A percentile compares a stretch with the other conserved stretches of the same genome.
These are phyloP conservation scores for Linhomoeus sp. DNA, from an alignment of 2,888 invertebrate genomes.

Conservation along the genomic window DNA sequence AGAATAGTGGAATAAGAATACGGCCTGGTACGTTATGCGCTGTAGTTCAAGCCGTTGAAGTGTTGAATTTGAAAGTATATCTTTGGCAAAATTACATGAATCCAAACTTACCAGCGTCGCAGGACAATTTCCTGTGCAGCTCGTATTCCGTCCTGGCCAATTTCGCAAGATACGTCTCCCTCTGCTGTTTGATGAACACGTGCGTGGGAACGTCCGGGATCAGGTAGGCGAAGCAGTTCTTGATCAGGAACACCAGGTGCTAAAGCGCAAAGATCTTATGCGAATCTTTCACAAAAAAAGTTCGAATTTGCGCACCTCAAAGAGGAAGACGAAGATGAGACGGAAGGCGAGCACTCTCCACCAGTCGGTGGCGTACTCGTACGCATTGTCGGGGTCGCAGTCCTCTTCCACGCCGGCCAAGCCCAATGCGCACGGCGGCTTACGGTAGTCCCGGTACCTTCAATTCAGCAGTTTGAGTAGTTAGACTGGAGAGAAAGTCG, in stretches of 20 bases:
- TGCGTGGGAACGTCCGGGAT: slow-evolving; percentile 76
- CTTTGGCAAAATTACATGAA: too few species aligned
- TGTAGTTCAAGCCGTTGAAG: too few species aligned
- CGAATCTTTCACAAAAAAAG: not conserved
- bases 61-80: too few species aligned
- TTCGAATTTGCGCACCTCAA: slow-evolving; percentile 47
- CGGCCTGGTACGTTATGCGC: too few species aligned
- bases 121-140: too few species aligned
- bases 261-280: slow-evolving; percentile 34
- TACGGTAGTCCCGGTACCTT: slow-evolving; percentile 73
- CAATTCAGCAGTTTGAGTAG: slow-evolving; percentile 82
- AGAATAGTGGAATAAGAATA: too few species aligned
- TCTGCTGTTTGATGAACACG: slow-evolving; percentile 53
- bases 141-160: too few species aligned
- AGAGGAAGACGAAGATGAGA: slow-evolving; percentile 71
- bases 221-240: slow-evolving; percentile 70
- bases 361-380: slow-evolving; percentile 54
- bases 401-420: slow-evolving; percentile 2
- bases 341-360: slow-evolving; percentile 77
- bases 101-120: too few species aligned
- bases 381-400: slow-evolving; percentile 22
- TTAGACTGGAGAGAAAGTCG: slow-evolving; percentile 67
- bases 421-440: slow-evolving; percentile 38
- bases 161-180: slow-evolving; percentile 9
- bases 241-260: slow-evolving; percentile 75